phyloP scores from a whole-genome alignment of 2,113 vertebrate genomes.

The Prionailurus bengalensis region DNA sequence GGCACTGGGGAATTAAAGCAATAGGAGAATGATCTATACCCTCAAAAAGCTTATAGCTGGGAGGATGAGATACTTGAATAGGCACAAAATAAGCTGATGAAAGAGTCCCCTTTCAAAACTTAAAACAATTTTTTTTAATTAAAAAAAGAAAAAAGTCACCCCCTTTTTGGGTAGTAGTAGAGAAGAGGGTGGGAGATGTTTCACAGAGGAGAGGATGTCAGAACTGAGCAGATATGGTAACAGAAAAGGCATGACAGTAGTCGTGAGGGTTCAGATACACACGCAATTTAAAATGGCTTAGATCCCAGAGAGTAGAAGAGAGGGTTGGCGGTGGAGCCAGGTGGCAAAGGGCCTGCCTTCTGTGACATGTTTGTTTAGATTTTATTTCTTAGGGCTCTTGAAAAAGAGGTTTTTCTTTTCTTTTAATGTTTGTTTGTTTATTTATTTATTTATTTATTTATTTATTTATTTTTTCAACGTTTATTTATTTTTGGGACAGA shows the following conservation, averaged over 20 bases:
- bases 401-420: neutral
- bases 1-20: neutral
- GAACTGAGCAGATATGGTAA: neutral
- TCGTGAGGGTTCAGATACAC: fast-evolving
- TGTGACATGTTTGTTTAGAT: neutral
- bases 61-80: neutral
- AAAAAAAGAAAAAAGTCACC: neutral
- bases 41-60: neutral
- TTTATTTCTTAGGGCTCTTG: neutral
- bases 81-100: neutral
- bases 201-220: neutral
- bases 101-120: neutral
- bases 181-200: neutral
- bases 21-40: neutral
- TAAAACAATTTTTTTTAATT: neutral
- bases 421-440: too few relatives aligned
- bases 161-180: neutral
- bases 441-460: too few relatives aligned
- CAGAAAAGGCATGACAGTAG: neutral
- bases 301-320: neutral
- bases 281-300: neutral
- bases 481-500: too few relatives aligned
- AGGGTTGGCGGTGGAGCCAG: neutral
- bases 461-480: too few relatives aligned
- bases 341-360: neutral